A percentile compares a stretch with the other conserved stretches of the same genome.
These are phyloP conservation scores for Emmelina monodactyla DNA, from an alignment of 2,888 invertebrate species.

Conservation along the genomic window DNA sequence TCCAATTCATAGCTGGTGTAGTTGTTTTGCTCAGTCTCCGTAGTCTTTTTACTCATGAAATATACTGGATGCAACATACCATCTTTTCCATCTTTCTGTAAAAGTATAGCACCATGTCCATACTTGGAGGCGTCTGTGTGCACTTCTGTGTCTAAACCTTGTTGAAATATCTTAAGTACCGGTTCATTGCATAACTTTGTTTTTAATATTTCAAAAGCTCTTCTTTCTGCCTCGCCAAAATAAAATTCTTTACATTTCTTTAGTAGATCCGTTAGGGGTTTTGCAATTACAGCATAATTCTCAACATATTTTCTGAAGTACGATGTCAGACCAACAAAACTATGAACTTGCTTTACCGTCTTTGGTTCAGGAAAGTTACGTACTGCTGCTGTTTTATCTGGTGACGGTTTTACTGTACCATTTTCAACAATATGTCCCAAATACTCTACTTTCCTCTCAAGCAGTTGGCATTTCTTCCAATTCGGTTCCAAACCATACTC, in stretches of 20 bases:
- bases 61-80: constrained; percentile 12
- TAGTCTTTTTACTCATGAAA: constrained; percentile 14
- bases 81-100: constrained; percentile 13
- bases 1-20: constrained; percentile 18
- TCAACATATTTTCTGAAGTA: constrained; percentile 16
- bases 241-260: constrained; percentile 13
- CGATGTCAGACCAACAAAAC: constrained; percentile 15
- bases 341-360: constrained; percentile 11
- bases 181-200: constrained; percentile 12
- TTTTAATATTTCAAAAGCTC: constrained; percentile 15
- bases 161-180: constrained; percentile 14
- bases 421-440: constrained; percentile 16
- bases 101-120: constrained; percentile 15
- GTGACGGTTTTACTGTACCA: constrained; percentile 14
- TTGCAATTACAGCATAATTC: constrained; percentile 17
- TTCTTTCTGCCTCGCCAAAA: constrained; percentile 13
- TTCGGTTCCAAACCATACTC: constrained; percentile 22
- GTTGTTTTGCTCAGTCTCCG: constrained; percentile 10
- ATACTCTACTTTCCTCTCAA: constrained; percentile 19
- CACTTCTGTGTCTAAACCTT: constrained; percentile 15
- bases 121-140: constrained; percentile 18
- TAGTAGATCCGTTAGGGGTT: constrained; percentile 16
- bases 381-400: constrained; percentile 15
- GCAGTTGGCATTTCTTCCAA: constrained; percentile 28
- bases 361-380: constrained; percentile 12